These are phyloP conservation scores for Telmatherina bonti DNA, from an alignment of 2,797 vertebrate species.

Conservation along the genomic window DNA sequence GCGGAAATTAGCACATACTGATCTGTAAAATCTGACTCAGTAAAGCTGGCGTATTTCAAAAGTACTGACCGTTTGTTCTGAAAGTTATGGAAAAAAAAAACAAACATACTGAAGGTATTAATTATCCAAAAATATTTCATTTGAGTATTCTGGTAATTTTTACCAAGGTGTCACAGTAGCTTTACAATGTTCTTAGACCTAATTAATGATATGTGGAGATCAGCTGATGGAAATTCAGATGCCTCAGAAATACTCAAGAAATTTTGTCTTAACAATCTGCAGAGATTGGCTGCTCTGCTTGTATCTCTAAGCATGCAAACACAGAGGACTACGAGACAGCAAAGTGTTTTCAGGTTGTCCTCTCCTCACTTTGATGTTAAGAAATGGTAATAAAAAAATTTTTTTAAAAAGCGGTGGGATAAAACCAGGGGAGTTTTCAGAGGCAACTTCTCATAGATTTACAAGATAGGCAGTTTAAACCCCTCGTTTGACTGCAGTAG, in stretches of 20 bases:
- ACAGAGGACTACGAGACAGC: too few relatives aligned
- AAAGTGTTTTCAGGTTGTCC: too few relatives aligned
- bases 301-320: too few relatives aligned
- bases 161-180: neutral
- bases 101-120: neutral
- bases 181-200: neutral
- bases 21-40: conserved; percentile 1
- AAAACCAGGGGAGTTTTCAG: too few relatives aligned
- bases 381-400: too few relatives aligned
- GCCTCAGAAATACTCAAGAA: neutral
- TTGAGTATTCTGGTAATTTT: neutral
- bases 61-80: conserved; percentile 12
- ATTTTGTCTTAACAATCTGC: neutral
- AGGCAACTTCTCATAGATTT: too few relatives aligned
- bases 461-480: too few relatives aligned
- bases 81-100: neutral
- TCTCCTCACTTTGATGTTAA: too few relatives aligned
- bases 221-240: neutral
- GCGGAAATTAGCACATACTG: conserved; percentile 33
- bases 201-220: neutral
- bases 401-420: too few relatives aligned
- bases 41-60: neutral
- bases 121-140: neutral
- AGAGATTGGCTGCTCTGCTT: too few relatives aligned
- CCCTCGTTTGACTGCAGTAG: too few relatives aligned